Evolutionary conservation across 2,888 invertebrate species (phyloP), one percentile per base, ranked within the genome.

Genomic region (Timema podura): DNA sequence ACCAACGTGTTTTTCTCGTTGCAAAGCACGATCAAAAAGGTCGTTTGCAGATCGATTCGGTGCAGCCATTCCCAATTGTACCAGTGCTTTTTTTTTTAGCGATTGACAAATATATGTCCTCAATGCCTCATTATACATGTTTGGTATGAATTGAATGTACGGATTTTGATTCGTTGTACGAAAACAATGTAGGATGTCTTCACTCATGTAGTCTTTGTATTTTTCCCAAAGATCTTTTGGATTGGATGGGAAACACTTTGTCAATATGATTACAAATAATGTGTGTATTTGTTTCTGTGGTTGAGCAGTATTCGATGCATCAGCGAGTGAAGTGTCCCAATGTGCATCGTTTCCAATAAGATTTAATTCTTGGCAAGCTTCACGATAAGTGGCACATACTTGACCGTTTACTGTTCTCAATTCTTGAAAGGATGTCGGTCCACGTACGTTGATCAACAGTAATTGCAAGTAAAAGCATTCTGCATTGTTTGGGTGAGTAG

Each of bases 101-200:
- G 48, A 75, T 71, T 64, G 64, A 5, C 68, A 74, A 65, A 45
- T 64, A 77, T 69, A 75, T 70, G 76, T 77, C 77, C 73, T 78
- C 77, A 69, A 78, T 77, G 46, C 46, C 44, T 45, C 76, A 75
- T 78, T 78, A 54, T 76, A 78, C 68, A 78, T 76, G 51, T 75
- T 75, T 69, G 72, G 64, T 30, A 71, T 71, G 59, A 72, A 74
- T 70, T 75, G 74, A 73, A 73, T 67, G 66, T 75, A 73, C 72
- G 15, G 73, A 66, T 70, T 67, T 72, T 75, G 73, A 72, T 72
- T 67, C 69, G 72, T 70, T 73, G 61, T 15, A 16, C 9, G 11
- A 9, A 30, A 44, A 65, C 45, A 44, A 65, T 66, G 46, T 30
- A 15, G n/a, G 11, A 54, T 5, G 49, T 68, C 59, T 44, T 69